These are phyloP conservation scores for Pholis gunnellus DNA, from an alignment of 2,113 vertebrate species.

Conservation along the genomic window DNA sequence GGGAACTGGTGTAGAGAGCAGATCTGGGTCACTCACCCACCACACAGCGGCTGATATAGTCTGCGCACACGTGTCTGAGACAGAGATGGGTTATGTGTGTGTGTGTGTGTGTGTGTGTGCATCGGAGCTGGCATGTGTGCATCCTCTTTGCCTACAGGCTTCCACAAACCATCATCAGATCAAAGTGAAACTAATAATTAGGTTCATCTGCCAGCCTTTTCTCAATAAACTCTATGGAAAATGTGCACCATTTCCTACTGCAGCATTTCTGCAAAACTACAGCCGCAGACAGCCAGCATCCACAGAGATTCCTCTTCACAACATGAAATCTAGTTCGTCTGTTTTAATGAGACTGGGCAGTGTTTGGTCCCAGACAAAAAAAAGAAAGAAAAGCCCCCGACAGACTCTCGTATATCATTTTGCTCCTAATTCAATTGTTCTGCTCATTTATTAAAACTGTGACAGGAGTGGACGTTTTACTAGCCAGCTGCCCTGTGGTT, in stretches of 20 bases:
- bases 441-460: conserved; percentile 30
- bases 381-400: conserved; percentile 16
- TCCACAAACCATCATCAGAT: conserved; percentile 61
- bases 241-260: conserved; percentile 21
- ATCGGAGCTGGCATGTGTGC: conserved; percentile 45
- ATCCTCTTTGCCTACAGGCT: conserved; percentile 38
- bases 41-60: conserved; percentile 45
- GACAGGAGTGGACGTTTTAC: conserved; percentile 1
- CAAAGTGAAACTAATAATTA: conserved; percentile 73
- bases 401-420: neutral
- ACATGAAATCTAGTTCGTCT: neutral
- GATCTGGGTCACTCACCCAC: conserved; percentile 70
- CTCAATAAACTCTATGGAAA: conserved; percentile 19
- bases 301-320: neutral
- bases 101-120: conserved; percentile 30
- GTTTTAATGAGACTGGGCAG: conserved; percentile 45
- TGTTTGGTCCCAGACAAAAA: neutral
- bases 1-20: conserved; percentile 55
- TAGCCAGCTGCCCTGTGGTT: conserved; percentile 24
- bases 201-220: conserved; percentile 37
- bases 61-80: conserved; percentile 46
- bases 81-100: conserved; percentile 30
- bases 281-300: neutral
- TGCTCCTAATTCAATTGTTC: conserved; percentile 4
- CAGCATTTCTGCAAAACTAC: conserved; percentile 12